These are phyloP conservation scores for Steatornis caripensis DNA, from an alignment of 2,113 vertebrate species.

Conservation along the genomic window DNA sequence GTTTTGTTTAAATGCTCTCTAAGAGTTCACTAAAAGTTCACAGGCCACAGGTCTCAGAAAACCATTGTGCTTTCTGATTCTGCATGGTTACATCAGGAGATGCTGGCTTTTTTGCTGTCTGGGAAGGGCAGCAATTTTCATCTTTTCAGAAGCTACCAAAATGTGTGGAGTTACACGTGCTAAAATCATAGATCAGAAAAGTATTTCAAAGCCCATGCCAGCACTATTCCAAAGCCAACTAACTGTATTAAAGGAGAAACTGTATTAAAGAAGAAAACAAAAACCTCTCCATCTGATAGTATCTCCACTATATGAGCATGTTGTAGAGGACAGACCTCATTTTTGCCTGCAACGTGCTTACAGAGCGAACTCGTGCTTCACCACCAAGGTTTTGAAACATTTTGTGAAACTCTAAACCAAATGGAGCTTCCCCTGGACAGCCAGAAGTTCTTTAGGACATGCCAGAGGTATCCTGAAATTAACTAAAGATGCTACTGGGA, in stretches of 20 bases:
- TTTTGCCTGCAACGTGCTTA: not conserved
- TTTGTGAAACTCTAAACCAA: not conserved
- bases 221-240: not conserved
- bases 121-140: not conserved
- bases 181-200: not conserved
- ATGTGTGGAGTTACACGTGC: not conserved
- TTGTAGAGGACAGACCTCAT: not conserved
- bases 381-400: not conserved
- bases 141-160: not conserved
- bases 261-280: not conserved
- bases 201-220: not conserved
- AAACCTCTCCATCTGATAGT: not conserved
- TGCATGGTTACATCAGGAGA: not conserved
- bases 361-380: not conserved
- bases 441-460: not conserved
- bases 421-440: not conserved
- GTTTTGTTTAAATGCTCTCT: conserved; percentile 37
- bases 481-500: not conserved
- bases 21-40: conserved; percentile 35
- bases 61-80: not conserved
- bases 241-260: not conserved
- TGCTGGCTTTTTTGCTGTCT: not conserved
- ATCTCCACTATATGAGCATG: not conserved
- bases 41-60: not conserved
- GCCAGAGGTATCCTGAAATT: not conserved